Conservation (phyloP, 2,113 vertebrate genomes). For the Eurystomus gularis region DNA sequence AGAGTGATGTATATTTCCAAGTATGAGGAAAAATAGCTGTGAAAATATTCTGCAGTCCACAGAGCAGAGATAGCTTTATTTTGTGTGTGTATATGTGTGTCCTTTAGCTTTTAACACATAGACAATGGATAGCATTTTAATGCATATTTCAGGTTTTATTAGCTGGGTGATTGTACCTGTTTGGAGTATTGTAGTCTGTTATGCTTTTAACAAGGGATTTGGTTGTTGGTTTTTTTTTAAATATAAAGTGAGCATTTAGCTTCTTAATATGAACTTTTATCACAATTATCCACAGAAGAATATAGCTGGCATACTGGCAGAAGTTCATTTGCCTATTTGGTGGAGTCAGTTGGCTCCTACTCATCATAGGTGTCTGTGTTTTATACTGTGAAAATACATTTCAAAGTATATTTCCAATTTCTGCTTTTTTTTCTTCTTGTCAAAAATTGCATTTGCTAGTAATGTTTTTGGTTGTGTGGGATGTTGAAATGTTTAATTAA, state of each 20-base stretch:
- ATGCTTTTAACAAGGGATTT: background rate
- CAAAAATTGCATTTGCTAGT: background rate
- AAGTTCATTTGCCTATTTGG: background rate
- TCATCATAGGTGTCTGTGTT: background rate
- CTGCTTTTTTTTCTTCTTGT: background rate
- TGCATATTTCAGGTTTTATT: background rate
- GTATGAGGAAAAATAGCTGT: slow-evolving; percentile 31
- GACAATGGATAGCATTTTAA: background rate
- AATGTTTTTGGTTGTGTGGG: background rate
- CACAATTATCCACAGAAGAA: background rate
- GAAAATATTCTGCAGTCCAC: slow-evolving; percentile 41
- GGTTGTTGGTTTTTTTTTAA: background rate
- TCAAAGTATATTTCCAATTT: background rate
- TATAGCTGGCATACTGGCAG: background rate
- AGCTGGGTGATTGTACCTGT: background rate
- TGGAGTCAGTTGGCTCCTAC: background rate
- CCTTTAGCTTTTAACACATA: slow-evolving; percentile 14
- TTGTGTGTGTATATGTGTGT: background rate
- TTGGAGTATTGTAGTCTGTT: background rate
- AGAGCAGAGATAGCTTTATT: slow-evolving; percentile 45
- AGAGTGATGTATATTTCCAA: slow-evolving; percentile 30
- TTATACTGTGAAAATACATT: background rate
- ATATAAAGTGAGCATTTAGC: background rate
- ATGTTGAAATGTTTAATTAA: slow-evolving; percentile 33
- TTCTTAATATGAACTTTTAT: background rate